Evolutionary conservation across 2,113 vertebrate species (phyloP).

Genomic region (Odocoileus hemionus): DNA sequence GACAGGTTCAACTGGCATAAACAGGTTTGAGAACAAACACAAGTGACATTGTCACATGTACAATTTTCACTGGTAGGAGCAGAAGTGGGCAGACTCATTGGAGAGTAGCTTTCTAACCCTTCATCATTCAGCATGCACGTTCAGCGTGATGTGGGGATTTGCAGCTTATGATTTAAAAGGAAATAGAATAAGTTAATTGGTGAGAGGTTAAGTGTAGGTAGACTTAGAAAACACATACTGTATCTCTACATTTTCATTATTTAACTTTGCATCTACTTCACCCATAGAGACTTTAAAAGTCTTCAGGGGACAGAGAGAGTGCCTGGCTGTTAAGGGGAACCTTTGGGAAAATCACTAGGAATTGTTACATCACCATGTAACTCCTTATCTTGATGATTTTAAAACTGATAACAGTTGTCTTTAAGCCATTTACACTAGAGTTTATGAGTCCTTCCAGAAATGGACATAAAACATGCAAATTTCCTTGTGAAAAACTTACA

Average conservation of each 20-base stretch:
- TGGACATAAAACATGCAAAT: not conserved
- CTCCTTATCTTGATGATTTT: not conserved
- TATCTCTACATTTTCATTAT: not conserved
- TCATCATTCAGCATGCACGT: not conserved
- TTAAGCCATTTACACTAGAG: not conserved
- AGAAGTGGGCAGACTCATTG: not conserved
- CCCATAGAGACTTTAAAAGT: not conserved
- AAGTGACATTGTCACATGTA: not conserved
- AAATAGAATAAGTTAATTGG: not conserved
- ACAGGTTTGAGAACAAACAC: slow-evolving; percentile 32
- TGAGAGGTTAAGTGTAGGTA: not conserved
- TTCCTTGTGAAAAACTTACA: not conserved
- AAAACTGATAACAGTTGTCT: not conserved
- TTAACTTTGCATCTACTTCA: not conserved
- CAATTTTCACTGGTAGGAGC: not conserved
- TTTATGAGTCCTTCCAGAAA: slow-evolving; percentile 8
- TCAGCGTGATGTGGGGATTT: not conserved
- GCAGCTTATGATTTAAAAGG: not conserved
- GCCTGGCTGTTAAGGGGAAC: not conserved
- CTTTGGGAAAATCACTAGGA: not conserved
- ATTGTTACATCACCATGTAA: not conserved
- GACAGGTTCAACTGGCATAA: slow-evolving; percentile 5
- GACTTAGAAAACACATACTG: not conserved
- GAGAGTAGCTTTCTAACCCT: not conserved
- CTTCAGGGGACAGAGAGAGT: not conserved